phyloP scores from a whole-genome alignment of 2,113 vertebrate species.

The Anolis sagrei region DNA sequence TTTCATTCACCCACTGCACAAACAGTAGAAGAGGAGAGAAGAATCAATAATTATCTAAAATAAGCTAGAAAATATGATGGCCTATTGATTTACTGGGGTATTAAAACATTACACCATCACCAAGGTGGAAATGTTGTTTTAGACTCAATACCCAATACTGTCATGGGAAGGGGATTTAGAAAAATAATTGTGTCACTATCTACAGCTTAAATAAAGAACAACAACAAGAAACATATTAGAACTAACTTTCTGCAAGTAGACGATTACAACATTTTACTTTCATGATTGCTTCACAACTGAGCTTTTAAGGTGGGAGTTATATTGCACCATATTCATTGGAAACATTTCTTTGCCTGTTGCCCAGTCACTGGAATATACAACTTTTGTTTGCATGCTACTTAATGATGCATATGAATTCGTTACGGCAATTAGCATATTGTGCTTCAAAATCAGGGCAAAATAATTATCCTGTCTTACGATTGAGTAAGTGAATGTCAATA shows the following conservation, averaged over 20 bases:
- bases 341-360: conserved; percentile 2
- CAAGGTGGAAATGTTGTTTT: not conserved
- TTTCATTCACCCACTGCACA: conserved; percentile 40
- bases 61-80: not conserved
- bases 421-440: not conserved
- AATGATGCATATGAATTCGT: not conserved
- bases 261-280: not conserved
- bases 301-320: not conserved
- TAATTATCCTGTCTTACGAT: not conserved
- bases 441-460: not conserved
- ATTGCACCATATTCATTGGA: not conserved
- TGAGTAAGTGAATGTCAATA: not conserved
- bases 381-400: not conserved
- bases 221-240: not conserved
- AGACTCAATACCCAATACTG: conserved; percentile 3
- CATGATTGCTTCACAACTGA: not conserved
- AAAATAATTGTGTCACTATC: not conserved
- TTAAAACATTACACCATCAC: not conserved
- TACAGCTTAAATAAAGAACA: not conserved
- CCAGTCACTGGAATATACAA: not conserved
- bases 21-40: not conserved
- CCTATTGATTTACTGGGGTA: not conserved
- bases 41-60: not conserved
- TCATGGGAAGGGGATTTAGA: not conserved
- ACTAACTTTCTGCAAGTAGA: not conserved